Percentiles rank a stretch among this genome's conserved stretches.
Evolutionary conservation across 2,113 vertebrate genomes (phyloP).

Genomic region (Carlito syrichta): DNA sequence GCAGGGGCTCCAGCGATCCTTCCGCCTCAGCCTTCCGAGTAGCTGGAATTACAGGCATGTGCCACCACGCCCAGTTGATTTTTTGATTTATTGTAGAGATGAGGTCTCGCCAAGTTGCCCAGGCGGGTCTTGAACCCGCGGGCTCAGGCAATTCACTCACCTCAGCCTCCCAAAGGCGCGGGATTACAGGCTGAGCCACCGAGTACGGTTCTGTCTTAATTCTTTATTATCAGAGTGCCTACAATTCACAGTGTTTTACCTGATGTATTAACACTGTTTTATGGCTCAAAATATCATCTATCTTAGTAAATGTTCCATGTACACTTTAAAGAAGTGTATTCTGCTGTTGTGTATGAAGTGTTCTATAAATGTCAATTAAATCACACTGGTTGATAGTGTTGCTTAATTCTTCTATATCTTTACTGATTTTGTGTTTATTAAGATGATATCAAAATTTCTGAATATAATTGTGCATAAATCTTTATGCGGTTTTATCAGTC

Average conservation of each 20-base stretch:
- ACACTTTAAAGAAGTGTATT: background rate
- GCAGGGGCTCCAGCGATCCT: too few species aligned
- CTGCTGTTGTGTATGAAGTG: background rate
- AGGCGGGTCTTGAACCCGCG: too few species aligned
- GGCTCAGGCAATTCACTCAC: too few species aligned
- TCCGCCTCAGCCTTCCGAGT: too few species aligned
- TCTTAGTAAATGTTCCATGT: background rate
- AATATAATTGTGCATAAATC: background rate
- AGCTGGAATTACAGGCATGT: too few species aligned
- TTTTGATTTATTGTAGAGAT: too few species aligned
- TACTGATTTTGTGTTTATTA: background rate
- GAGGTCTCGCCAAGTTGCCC: too few species aligned
- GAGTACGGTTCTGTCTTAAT: too few species aligned
- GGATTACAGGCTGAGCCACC: too few species aligned
- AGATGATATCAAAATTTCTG: background rate
- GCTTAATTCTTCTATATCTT: background rate
- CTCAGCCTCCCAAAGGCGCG: too few species aligned
- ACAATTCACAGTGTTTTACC: background rate
- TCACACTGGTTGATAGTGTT: background rate
- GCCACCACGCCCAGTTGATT: too few species aligned
- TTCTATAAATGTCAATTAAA: background rate
- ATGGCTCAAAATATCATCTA: background rate
- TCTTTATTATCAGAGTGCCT: background rate
- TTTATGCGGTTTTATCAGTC: background rate
- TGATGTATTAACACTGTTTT: background rate